These are phyloP conservation scores for Chloroceryle aenea DNA, from an alignment of 2,113 vertebrate genomes.

Conservation along the genomic window DNA sequence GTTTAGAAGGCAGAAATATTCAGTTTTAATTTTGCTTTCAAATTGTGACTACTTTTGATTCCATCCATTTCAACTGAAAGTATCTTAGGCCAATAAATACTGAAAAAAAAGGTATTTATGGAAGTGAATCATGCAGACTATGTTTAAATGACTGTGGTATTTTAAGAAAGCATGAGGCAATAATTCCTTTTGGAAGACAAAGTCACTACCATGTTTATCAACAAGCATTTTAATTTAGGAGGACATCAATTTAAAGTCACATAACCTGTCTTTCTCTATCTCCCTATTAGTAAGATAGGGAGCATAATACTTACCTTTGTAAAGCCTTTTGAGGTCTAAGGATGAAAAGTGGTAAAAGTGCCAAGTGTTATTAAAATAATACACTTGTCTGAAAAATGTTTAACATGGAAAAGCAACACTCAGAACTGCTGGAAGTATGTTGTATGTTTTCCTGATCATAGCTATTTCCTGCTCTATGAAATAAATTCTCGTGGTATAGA, in stretches of 20 bases:
- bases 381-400: background rate
- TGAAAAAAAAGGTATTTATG: background rate
- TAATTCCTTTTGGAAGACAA: background rate
- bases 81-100: background rate
- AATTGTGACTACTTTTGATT: background rate
- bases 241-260: background rate
- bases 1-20: background rate
- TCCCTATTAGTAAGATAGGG: conserved; percentile 11
- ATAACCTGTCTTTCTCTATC: background rate
- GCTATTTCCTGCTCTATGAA: background rate
- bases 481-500: background rate
- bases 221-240: background rate
- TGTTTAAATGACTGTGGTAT: background rate
- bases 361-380: conserved; percentile 23
- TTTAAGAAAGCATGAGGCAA: background rate
- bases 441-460: background rate
- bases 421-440: background rate
- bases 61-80: background rate
- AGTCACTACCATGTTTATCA: background rate
- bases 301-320: conserved; percentile 39
- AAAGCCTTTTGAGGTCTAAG: conserved; percentile 61
- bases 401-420: background rate
- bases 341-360: conserved; percentile 33
- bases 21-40: background rate
- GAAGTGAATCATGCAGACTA: background rate